These are phyloP conservation scores for Columbina picui DNA, from an alignment of 2,113 vertebrate genomes.

Conservation along the genomic window DNA sequence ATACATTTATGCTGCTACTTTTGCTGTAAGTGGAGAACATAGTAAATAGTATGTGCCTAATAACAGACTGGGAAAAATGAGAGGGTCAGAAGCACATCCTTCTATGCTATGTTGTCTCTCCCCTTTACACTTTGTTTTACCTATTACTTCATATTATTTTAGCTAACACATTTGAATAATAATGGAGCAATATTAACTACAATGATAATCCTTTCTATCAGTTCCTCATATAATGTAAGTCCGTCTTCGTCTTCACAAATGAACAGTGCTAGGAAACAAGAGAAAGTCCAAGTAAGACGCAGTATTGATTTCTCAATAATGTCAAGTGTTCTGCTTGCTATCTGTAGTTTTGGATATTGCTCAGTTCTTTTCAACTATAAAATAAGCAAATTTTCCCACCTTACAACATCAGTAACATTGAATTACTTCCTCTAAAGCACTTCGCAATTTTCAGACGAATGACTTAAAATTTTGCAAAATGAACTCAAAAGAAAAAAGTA, in stretches of 20 bases:
- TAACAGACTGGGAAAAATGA: background rate
- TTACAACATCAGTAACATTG: background rate
- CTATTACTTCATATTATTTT: background rate
- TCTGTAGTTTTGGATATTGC: background rate
- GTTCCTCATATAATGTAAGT: background rate
- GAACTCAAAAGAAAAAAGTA: background rate
- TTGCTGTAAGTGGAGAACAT: background rate
- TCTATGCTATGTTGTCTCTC: background rate
- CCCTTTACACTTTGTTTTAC: background rate
- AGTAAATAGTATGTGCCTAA: background rate
- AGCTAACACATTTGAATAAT: background rate
- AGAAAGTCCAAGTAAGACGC: background rate
- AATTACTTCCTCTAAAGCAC: background rate
- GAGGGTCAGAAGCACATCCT: background rate
- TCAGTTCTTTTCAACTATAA: background rate
- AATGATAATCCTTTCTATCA: background rate
- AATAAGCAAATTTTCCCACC: background rate
- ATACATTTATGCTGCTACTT: fast-evolving
- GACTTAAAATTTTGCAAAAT: background rate
- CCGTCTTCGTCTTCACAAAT: background rate
- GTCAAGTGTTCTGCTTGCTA: background rate
- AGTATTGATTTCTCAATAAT: background rate
- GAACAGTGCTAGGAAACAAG: background rate
- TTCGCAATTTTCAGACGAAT: background rate
- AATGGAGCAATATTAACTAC: background rate